Conservation (phyloP, 2,113 vertebrate species). For the Narcine bancroftii region DNA sequence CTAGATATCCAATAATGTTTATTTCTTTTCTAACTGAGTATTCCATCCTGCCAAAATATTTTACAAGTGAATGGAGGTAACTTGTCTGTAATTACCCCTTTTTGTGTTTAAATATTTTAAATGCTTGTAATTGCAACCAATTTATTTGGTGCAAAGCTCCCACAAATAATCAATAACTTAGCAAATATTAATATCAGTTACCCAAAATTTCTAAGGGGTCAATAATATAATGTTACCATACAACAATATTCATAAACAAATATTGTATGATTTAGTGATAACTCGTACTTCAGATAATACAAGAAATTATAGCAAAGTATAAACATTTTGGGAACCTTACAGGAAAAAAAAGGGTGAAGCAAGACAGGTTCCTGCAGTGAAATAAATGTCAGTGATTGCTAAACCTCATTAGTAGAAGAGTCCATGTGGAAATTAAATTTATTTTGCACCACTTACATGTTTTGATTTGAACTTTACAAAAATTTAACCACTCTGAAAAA, state of each 20-base stretch:
- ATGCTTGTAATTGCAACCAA: neutral
- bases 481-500: neutral
- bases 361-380: neutral
- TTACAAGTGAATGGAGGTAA: neutral
- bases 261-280: neutral
- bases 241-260: constrained; percentile 19
- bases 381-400: neutral
- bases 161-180: neutral
- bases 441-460: neutral
- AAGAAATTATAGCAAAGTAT: neutral
- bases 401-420: neutral
- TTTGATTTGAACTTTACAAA: neutral
- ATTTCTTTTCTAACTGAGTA: neutral
- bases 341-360: constrained; percentile 6
- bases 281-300: no score
- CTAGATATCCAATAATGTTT: neutral
- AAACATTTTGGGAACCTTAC: neutral
- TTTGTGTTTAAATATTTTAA: neutral
- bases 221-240: neutral
- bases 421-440: neutral
- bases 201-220: neutral
- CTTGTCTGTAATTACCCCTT: neutral
- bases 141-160: neutral
- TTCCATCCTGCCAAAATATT: neutral
- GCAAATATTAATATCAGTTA: neutral